These are phyloP conservation scores for Myiagra hebetior DNA, from an alignment of 2,113 vertebrate species.

Conservation along the genomic window DNA sequence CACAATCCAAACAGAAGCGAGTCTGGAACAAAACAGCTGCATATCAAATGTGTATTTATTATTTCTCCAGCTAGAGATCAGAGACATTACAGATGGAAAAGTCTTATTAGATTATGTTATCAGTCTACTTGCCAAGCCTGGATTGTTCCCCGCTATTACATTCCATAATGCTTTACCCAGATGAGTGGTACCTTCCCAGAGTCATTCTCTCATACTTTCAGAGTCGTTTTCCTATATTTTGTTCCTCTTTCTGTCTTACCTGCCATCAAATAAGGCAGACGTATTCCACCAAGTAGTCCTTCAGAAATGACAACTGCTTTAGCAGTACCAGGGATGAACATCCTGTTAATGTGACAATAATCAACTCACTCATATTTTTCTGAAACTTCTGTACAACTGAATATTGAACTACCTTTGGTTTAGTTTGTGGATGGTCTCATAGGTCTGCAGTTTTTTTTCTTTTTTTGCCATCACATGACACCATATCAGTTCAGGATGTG, in stretches of 20 bases:
- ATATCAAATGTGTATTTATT: not conserved
- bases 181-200: not conserved
- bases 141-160: not conserved
- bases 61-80: not conserved
- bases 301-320: not conserved
- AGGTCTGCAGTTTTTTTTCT: not conserved
- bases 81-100: conserved; percentile 39
- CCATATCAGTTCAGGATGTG: not conserved
- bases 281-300: not conserved
- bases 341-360: not conserved
- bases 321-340: not conserved
- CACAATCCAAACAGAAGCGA: not conserved
- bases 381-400: not conserved
- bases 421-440: not conserved
- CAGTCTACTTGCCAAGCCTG: not conserved
- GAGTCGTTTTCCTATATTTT: not conserved
- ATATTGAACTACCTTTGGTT: not conserved
- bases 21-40: not conserved
- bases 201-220: not conserved
- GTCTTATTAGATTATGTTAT: conserved; percentile 22
- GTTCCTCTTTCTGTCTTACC: not conserved
- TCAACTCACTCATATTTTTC: not conserved
- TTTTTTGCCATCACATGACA: not conserved
- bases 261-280: not conserved
- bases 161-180: conserved; percentile 20